Percentiles rank a stretch among this genome's conserved stretches.
These are phyloP conservation scores for Drosophila mayaguana DNA, from an alignment of 2,888 invertebrate genomes.

Conservation along the genomic window DNA sequence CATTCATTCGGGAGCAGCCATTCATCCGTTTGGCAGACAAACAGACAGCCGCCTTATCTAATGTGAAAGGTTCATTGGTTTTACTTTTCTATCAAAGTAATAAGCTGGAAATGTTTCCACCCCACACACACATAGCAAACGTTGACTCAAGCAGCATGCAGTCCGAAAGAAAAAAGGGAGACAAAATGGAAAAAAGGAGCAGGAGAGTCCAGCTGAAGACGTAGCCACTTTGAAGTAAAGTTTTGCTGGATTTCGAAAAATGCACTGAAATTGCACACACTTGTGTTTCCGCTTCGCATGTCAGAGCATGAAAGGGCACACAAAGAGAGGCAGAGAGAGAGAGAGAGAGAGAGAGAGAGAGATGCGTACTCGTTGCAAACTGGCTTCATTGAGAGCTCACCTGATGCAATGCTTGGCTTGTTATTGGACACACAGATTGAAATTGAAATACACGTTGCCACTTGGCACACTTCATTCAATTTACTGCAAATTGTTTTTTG, in stretches of 20 bases:
- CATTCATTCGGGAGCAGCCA: slow-evolving; percentile 52
- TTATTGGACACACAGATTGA: slow-evolving; percentile 68
- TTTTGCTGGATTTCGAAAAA: slow-evolving; percentile 58
- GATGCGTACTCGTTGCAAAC: slow-evolving; percentile 24
- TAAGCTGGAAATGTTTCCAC: slow-evolving; percentile 77
- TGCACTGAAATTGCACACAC: slow-evolving; percentile 73
- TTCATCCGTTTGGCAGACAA: slow-evolving; percentile 65
- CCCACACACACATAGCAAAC: slow-evolving; percentile 31
- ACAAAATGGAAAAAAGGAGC: background rate
- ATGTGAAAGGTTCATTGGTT: slow-evolving; percentile 82
- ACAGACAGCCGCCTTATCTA: slow-evolving; percentile 75
- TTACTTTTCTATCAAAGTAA: slow-evolving; percentile 80
- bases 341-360: background rate
- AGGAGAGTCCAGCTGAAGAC: slow-evolving; percentile 10
- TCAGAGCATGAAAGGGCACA: slow-evolving; percentile 36
- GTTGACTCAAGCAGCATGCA: slow-evolving; percentile 49
- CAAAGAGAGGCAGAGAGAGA: background rate
- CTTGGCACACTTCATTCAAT: slow-evolving; percentile 65
- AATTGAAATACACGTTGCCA: slow-evolving; percentile 60
- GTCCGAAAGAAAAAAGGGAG: background rate
- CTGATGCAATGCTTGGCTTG: slow-evolving; percentile 48
- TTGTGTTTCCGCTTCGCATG: slow-evolving; percentile 69
- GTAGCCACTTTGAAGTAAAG: slow-evolving; percentile 60
- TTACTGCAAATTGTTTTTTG: slow-evolving; percentile 66
- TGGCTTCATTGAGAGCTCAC: slow-evolving; percentile 35